Conservation (phyloP, 2,797 vertebrate species). For the Numenius phaeopus region DNA sequence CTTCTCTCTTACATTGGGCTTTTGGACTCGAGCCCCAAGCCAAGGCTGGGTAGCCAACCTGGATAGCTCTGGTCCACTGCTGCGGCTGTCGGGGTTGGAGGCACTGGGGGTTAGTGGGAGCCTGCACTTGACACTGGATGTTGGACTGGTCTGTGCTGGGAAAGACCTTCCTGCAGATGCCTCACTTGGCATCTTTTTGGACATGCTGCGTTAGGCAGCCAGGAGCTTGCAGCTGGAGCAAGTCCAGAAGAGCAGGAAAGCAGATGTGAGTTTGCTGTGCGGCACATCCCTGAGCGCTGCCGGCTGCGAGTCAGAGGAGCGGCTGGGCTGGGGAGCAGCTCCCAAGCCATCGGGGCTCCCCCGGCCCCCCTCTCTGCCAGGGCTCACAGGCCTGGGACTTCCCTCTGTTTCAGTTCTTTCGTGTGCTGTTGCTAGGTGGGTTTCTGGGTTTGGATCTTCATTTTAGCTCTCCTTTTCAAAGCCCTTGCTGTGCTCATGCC, state of each 20-base stretch:
- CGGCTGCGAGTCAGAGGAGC: not conserved
- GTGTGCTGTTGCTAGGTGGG: not conserved
- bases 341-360: fast-evolving
- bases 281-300: not conserved
- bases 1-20: not conserved
- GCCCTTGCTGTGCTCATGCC: not conserved
- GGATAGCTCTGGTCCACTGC: not conserved
- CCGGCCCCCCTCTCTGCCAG: fast-evolving
- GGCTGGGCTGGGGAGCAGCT: not conserved
- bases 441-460: not conserved
- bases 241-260: not conserved
- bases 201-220: not conserved
- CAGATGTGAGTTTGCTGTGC: not conserved
- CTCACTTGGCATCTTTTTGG: not conserved
- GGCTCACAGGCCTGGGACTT: not conserved
- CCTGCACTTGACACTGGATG: not conserved
- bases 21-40: fast-evolving
- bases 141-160: not conserved
- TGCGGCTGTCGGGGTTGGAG: fast-evolving
- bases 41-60: not conserved
- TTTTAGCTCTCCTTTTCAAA: not conserved
- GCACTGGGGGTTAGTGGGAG: not conserved
- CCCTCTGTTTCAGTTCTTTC: not conserved
- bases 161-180: not conserved
- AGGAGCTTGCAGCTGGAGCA: not conserved